phyloP scores from a whole-genome alignment of 2,888 invertebrate genomes.

The Gortyna flavago region DNA sequence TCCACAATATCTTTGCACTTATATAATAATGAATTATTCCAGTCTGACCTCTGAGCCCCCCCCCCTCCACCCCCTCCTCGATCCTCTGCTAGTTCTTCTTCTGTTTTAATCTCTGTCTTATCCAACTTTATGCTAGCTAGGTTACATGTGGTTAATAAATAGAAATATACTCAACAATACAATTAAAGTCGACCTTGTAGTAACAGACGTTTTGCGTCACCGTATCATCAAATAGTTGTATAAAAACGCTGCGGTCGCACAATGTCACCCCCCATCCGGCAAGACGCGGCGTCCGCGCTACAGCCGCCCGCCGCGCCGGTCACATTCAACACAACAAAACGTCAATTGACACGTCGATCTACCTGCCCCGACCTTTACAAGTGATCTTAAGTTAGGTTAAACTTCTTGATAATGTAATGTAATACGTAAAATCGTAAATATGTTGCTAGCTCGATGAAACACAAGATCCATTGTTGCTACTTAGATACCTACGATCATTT shows the following conservation, averaged over 20 bases:
- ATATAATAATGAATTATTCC: too few species aligned
- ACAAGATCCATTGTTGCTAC: conserved; percentile 32
- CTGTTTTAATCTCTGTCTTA: too few species aligned
- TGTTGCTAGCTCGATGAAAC: conserved; percentile 3
- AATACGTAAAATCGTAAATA: conserved; percentile 47
- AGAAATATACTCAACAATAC: conserved; percentile 62
- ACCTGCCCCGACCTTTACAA: conserved; percentile 75
- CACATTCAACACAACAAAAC: conserved; percentile 82
- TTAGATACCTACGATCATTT: conserved; percentile 9
- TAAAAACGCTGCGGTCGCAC: conserved; percentile 85
- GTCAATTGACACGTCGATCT: conserved; percentile 79
- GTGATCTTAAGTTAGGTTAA: conserved; percentile 68
- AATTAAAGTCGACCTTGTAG: conserved; percentile 79
- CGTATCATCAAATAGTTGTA: conserved; percentile 82
- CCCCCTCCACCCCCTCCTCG: too few species aligned
- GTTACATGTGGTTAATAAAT: conserved; percentile 52
- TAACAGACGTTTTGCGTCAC: conserved; percentile 82
- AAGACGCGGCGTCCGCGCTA: conserved; percentile 77
- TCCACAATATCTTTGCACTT: conserved; percentile 22
- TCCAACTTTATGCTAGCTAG: too few species aligned
- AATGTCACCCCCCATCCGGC: conserved; percentile 87
- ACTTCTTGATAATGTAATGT: conserved; percentile 51
- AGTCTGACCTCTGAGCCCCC: too few species aligned
- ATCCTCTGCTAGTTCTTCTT: too few species aligned
- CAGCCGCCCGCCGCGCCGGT: conserved; percentile 71